These are phyloP conservation scores for Micromys minutus DNA, from an alignment of 2,113 vertebrate species.

Conservation along the genomic window DNA sequence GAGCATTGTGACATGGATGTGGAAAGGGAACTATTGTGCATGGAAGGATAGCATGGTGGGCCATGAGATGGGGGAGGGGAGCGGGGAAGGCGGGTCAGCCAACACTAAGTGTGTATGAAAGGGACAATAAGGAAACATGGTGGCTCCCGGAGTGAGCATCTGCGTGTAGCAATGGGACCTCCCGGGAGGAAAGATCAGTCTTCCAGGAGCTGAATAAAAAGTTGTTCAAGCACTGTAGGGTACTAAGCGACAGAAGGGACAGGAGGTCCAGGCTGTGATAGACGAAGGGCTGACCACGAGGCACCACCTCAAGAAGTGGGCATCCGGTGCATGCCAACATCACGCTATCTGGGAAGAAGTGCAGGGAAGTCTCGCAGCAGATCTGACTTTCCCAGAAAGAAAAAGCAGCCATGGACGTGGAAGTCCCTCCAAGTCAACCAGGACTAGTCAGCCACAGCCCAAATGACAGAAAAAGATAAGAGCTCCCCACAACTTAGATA, in stretches of 20 bases:
- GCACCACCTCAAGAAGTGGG: conserved; percentile 91
- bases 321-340: conserved; percentile 90
- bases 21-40: neutral
- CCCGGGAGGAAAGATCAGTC: no score
- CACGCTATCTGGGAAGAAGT: conserved; percentile 93
- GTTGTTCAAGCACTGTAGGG: conserved; percentile 89
- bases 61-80: neutral
- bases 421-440: conserved; percentile 51
- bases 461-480: conserved; percentile 65
- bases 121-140: neutral
- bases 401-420: conserved; percentile 84
- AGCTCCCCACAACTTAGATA: conserved; percentile 74
- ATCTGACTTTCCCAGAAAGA: conserved; percentile 87
- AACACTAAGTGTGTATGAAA: neutral
- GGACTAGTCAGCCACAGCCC: conserved; percentile 29
- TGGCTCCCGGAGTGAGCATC: no score
- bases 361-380: conserved; percentile 90
- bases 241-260: conserved; percentile 81
- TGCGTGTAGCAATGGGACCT: no score
- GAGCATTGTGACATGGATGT: no score
- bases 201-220: conserved; percentile 89
- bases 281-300: conserved; percentile 89
- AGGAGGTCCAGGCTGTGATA: conserved; percentile 88
- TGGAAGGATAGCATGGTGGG: neutral
- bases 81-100: neutral